Evolutionary conservation across 1,140 invertebrate genomes (phyloP), one percentile per base, ranked within the genome.

Genomic region (Trinorchestia longiramus): DNA sequence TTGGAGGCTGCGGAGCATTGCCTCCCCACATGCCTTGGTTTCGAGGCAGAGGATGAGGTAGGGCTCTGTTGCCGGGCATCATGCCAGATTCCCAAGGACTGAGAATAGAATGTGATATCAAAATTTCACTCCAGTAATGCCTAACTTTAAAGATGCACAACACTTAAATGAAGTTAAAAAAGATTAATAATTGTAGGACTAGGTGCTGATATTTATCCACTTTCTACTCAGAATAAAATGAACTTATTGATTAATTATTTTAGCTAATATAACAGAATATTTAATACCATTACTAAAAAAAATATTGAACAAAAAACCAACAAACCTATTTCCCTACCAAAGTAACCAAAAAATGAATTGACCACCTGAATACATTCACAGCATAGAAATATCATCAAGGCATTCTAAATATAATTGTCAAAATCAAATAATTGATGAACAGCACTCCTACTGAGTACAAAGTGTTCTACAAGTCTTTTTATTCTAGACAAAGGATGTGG

Each of bases 51-150:
- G 36, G 43, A 6, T 23, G 17, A 43, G 43, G 36, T 4, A 94
- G 41, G 92, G 41, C 92, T 28, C 92, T 45, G 43, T 94, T 94
- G 8, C 92, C 92, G 41, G 92, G 92, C 40, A 45, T 47, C 92
- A 94, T 94, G 92, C 92, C 92, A 47, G 43, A 44, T 40, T 94
- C 92, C 92, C 92, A 94, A 17, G 92, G 92, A 36, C 92, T 94
- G 44, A 42, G 41, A 47, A 47, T 47, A 45, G 4, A 45, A 94
- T 47, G 43, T 40, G 4, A 94, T 40, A 28, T 47, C 41, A 90
- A 41, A 90, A 8, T 90, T 90, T 3, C 43, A 15, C n/a, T 42
- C 47, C 8, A 90, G 41, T 90, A 28, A 0, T 36, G 19, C 47
- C 47, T 8, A 53, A 53, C 19, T 42, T 8, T 11, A 8, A 43